Percentiles rank a stretch among this genome's conserved stretches.
Conservation (phyloP, 1,140 invertebrate genomes). For the Drosophila azteca region DNA sequence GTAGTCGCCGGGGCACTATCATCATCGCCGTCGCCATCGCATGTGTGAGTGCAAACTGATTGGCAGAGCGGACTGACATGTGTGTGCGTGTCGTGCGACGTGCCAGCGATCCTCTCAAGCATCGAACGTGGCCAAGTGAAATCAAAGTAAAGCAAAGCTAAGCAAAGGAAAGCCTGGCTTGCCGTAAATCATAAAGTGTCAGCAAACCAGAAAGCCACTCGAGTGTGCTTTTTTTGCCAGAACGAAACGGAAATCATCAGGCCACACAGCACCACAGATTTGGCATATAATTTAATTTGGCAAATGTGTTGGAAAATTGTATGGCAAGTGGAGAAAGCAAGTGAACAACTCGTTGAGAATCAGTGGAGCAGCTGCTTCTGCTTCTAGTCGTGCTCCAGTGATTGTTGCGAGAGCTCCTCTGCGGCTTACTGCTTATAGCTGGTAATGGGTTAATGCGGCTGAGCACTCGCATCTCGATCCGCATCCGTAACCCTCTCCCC, state of each 20-base stretch:
- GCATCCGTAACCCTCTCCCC: neutral
- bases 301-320: conserved; percentile 81
- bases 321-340: conserved; percentile 31
- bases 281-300: conserved; percentile 75
- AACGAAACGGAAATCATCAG: conserved; percentile 13
- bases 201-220: conserved; percentile 56
- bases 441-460: conserved; percentile 80
- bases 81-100: conserved; percentile 33
- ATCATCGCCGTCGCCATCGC: too few species aligned
- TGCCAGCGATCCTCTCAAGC: conserved; percentile 37
- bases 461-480: conserved; percentile 48
- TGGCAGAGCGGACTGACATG: neutral
- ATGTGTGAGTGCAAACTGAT: neutral
- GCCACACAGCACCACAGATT: conserved; percentile 24
- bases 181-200: conserved; percentile 71
- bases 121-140: conserved; percentile 26
- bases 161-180: conserved; percentile 15
- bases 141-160: conserved; percentile 16
- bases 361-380: conserved; percentile 44
- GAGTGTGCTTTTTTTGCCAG: conserved; percentile 65
- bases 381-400: conserved; percentile 9
- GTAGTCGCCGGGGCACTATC: too few species aligned
- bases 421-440: conserved; percentile 51
- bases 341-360: conserved; percentile 14
- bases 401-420: conserved; percentile 22